These are phyloP conservation scores for Drosophila austrosaltans DNA, from an alignment of 2,888 invertebrate genomes.

Conservation along the genomic window DNA sequence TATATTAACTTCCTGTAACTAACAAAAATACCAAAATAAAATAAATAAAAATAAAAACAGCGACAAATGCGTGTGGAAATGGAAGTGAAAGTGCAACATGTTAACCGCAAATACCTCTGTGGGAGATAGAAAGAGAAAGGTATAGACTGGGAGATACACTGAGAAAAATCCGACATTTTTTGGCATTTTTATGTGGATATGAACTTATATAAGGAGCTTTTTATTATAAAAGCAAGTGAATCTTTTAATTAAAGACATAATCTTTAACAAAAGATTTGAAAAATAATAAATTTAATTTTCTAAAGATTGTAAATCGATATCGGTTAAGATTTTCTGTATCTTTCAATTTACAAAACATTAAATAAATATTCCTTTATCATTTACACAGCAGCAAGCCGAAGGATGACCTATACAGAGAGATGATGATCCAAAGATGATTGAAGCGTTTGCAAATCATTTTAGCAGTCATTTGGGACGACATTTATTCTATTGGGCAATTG, in stretches of 20 bases:
- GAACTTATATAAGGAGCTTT: no score
- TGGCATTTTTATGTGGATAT: no score
- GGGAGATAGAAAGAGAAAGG: conserved; percentile 1
- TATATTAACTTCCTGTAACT: conserved; percentile 60
- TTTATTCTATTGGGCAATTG: conserved; percentile 87
- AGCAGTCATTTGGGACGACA: conserved; percentile 85
- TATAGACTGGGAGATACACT: conserved; percentile 2
- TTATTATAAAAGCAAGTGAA: no score
- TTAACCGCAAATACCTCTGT: conserved; percentile 32
- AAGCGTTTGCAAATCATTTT: conserved; percentile 82
- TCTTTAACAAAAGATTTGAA: no score
- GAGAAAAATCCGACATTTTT: neutral
- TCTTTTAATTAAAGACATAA: no score
- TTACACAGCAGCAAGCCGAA: conserved; percentile 19
- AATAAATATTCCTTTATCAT: neutral
- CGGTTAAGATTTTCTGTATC: no score
- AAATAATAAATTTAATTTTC: no score
- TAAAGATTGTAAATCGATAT: no score
- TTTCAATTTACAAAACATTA: neutral
- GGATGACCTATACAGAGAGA: conserved; percentile 39
- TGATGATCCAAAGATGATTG: conserved; percentile 81
- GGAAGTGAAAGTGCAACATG: conserved; percentile 62
- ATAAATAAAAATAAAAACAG: conserved; percentile 1
- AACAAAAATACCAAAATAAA: conserved; percentile 32
- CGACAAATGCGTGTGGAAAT: conserved; percentile 56